Evolutionary conservation across 2,888 invertebrate genomes (phyloP).

Genomic region (Alcis repandata): DNA sequence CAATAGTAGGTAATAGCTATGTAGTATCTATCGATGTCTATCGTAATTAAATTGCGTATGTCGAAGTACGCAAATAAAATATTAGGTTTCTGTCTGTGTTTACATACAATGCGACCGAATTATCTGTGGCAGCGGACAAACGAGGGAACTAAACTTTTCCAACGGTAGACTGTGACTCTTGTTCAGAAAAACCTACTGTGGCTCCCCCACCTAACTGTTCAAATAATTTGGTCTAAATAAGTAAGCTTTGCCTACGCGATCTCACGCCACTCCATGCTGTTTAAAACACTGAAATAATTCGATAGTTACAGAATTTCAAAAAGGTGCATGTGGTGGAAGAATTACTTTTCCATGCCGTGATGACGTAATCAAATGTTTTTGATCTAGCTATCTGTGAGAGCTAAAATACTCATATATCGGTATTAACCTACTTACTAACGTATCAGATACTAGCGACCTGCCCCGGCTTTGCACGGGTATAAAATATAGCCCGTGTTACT

Average conservation of each 20-base stretch:
- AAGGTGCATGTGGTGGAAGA: too few species aligned
- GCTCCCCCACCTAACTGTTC: not conserved
- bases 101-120: not conserved
- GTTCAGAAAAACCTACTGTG: not conserved
- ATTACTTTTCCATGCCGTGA: not conserved
- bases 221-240: not conserved
- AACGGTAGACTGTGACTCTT: not conserved
- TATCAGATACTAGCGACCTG: too few species aligned
- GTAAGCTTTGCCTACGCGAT: constrained; percentile 2
- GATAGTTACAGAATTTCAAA: constrained; percentile 1
- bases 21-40: not conserved
- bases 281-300: constrained; percentile 2
- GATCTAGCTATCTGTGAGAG: too few species aligned
- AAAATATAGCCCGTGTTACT: too few species aligned
- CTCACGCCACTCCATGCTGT: constrained; percentile 8
- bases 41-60: constrained; percentile 3
- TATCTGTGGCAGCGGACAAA: not conserved
- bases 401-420: too few species aligned
- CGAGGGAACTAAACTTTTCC: not conserved
- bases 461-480: too few species aligned
- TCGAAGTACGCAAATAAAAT: constrained; percentile 3
- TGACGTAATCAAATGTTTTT: not conserved
- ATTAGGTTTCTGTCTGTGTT: constrained; percentile 12
- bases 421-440: too few species aligned
- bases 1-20: not conserved